Base-by-base conservation (phyloP, 53 echinoderm and acorn worm genomes). In the Paracentrotus lividus region DNA sequence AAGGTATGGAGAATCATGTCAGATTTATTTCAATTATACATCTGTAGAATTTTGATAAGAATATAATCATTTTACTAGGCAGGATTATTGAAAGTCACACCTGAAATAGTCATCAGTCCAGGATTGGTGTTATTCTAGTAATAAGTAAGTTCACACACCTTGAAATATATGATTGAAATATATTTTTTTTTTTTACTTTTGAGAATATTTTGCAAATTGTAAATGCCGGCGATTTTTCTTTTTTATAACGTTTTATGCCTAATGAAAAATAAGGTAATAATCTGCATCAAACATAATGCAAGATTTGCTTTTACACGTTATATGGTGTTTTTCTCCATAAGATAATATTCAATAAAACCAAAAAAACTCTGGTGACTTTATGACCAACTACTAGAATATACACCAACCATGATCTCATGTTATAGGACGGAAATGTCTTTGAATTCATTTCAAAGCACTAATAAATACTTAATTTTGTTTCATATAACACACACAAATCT, bases 1-100 rank as follows among this genome's bases (percentile, higher is more conserved):
- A 45, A 72, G 21, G 4, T 31, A 77, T 51, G 43, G 43, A 81
- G 45, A 81, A 81, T 57, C 57, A 57, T 81, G 12, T 81, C 47
- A 45, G 47, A 81, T 81, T 81, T 47, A 81, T 81, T 81, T 81
- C 26, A 69, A 42, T 76, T 42, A 76, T 76, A 76, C 42, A 5
- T 76, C 42, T 76, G 76, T 76, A 76, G n/a, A n/a, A n/a, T n/a
- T 76, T 40, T 69, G 31, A 33, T 81, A 81, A 81, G 24, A 45
- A 44, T 72, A 15, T 72, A 18, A 72, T 72, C 40, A 81, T 6
- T n/a, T 81, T 26, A 26, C 10, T 24, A 81, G 81, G 81, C 44
- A 44, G 81, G 44, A 81, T 47, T 20, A 42, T 16, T 2, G 42
- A 76, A 23, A 81, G 49, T 26, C 24, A 44, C n/a, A 45, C 47